Base-by-base conservation (phyloP, 2,797 vertebrate genomes). In the Gallinago nigripennis region DNA sequence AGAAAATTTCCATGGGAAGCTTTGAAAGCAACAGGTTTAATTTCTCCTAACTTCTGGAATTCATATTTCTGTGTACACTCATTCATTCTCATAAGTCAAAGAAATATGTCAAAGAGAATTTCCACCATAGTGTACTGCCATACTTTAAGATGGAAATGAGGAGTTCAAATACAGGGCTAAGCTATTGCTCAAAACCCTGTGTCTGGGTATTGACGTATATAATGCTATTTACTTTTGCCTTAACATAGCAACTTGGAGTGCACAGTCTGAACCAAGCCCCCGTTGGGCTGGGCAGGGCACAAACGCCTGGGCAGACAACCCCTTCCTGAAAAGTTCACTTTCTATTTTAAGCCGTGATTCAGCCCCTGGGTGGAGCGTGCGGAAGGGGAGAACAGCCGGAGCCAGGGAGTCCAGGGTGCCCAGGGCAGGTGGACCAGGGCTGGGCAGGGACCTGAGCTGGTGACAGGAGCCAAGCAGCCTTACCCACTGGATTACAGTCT, bases 321-420 rank as follows among this genome's bases (percentile, higher is more conserved):
- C 71, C 33, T 51, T 94, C 86, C 81, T 69, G 78, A 45, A 51
- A 85, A 80, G 83, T 60, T 87, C 76, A 63, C 69, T 18, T 87
- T 41, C 71, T 95, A 63, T 95, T 95, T 96, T 85, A 87, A 89
- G 88, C 73, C 11, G 7, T 75, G 57, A 83, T 75, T 93, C 78
- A 93, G 78, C 12, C 19, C 21, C n/a, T 31, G 78, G 75, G 50
- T 85, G 65, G 69, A 83, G n/a, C 2, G 1, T 15, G 43, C 20
- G 39, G 66, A 80, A 71, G 9, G 27, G 11, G 37, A 68, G 50
- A 85, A 28, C n/a, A 24, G 8, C 1, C 1, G 1, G 71, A 92
- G 86, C 23, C 75, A 65, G 4, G 27, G 63, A 88, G 50, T 9
- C 48, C 25, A 35, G 21, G 25, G 27, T 77, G 53, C 56, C 20